These are phyloP conservation scores for Yponomeuta evonymella DNA, from an alignment of 2,888 invertebrate genomes.

Conservation along the genomic window DNA sequence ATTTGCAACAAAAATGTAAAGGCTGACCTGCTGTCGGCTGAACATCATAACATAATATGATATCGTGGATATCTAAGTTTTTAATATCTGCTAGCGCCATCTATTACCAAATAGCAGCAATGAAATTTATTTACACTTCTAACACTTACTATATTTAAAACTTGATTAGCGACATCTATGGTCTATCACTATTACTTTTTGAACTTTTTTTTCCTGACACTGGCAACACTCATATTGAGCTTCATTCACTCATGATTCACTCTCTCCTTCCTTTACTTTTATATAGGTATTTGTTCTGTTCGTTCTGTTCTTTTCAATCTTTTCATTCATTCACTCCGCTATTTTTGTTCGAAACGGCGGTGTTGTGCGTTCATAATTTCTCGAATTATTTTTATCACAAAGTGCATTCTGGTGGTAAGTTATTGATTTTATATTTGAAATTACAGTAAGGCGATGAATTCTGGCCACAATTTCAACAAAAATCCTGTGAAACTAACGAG, in stretches of 20 bases:
- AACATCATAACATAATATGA: no score
- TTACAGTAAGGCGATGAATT: neutral
- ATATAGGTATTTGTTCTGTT: no score
- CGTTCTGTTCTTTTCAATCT: neutral
- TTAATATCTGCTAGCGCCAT: neutral
- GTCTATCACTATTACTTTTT: neutral
- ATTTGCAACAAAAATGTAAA: no score
- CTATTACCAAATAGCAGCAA: neutral
- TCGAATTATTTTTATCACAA: neutral
- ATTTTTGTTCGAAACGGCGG: neutral
- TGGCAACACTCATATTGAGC: neutral
- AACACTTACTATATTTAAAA: no score
- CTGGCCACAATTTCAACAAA: neutral
- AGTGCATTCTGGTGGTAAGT: neutral
- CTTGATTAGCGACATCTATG: neutral
- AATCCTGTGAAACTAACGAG: neutral
- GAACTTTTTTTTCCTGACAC: neutral
- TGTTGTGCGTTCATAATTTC: neutral
- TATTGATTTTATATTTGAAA: neutral
- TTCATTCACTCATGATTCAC: neutral
- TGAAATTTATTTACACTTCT: no score
- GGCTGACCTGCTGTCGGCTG: no score
- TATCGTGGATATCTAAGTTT: no score
- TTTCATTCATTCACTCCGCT: constrained; percentile 1
- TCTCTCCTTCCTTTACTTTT: neutral